Evolutionary conservation across 2,888 invertebrate species (phyloP), one percentile per base, ranked within the genome.

Genomic region (Arge pagana): DNA sequence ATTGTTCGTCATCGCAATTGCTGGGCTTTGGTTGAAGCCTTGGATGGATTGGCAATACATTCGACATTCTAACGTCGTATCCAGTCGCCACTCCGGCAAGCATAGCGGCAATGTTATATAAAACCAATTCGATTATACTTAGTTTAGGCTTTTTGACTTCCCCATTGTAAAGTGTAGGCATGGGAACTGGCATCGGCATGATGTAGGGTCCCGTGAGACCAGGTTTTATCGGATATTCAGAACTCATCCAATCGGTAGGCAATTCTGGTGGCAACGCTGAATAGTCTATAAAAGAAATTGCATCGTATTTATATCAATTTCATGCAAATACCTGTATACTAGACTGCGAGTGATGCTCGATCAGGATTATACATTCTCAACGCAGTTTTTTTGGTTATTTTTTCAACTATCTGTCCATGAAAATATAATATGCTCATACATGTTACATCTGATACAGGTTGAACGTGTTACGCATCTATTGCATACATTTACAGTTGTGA

Each of bases 51-150:
- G 90, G 89, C 61, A 90, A 88, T 45, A 91, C 85, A 71, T 93
- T 93, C 36, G 93, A 91, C 76, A 92, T 83, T 68, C 94, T 84
- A 48, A 96, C 89, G 81, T 96, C 96, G 72, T 92, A 95, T 1
- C 96, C 96, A 30, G 92, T 89, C 3, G 91, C 93, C 31, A 96
- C 90, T 19, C 93, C 89, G 3, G 95, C 95, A 68, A 96, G 79
- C 79, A 96, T 83, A 48, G 94, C 89, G 48, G 93, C 93, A 83
- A 96, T 92, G 77, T 94, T 94, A 81, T 91, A 95, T 58, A 96
- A 80, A 61, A 87, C 90, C 80, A 84, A 80, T 78, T 87, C 88
- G 63, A 88, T 84, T 74, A 87, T 85, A 70, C 87, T 83, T 61
- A 86, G 82, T 76, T 88, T 88, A 74, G 87, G 86, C 78, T 66